Evolutionary conservation across 2,113 vertebrate genomes (phyloP).

Genomic region (Phylloscopus trochiloides): DNA sequence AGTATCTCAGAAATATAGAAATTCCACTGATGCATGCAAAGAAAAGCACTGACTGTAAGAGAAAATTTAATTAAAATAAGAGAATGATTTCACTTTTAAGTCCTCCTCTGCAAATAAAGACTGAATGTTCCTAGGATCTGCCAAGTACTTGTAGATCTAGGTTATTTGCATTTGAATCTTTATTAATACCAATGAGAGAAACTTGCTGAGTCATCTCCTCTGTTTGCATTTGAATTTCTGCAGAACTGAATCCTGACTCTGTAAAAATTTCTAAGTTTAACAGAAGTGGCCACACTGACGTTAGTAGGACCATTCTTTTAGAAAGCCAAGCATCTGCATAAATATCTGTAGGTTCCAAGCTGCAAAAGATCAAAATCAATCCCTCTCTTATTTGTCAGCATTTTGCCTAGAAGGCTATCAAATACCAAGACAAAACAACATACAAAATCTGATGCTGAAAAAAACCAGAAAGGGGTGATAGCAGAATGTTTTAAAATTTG

Average conservation of each 20-base stretch:
- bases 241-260: neutral
- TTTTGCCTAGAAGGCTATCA: neutral
- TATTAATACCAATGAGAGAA: neutral
- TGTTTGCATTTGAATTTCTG: neutral
- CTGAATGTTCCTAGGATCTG: neutral
- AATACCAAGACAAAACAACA: neutral
- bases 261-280: neutral
- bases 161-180: neutral
- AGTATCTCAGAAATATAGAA: neutral
- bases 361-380: slow-evolving; percentile 3
- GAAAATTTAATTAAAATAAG: neutral
- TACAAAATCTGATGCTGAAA: neutral
- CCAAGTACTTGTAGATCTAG: neutral
- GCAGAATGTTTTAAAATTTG: neutral
- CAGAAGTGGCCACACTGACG: neutral
- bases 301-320: neutral
- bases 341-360: neutral
- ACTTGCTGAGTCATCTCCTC: neutral
- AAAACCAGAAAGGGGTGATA: rapidly evolving
- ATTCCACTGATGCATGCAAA: neutral
- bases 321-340: neutral
- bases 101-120: neutral
- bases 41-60: neutral
- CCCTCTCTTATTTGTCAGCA: neutral
- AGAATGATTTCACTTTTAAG: neutral